Evolutionary conservation across 2,888 invertebrate genomes (phyloP).

Genomic region (Drosophila meridionalis): DNA sequence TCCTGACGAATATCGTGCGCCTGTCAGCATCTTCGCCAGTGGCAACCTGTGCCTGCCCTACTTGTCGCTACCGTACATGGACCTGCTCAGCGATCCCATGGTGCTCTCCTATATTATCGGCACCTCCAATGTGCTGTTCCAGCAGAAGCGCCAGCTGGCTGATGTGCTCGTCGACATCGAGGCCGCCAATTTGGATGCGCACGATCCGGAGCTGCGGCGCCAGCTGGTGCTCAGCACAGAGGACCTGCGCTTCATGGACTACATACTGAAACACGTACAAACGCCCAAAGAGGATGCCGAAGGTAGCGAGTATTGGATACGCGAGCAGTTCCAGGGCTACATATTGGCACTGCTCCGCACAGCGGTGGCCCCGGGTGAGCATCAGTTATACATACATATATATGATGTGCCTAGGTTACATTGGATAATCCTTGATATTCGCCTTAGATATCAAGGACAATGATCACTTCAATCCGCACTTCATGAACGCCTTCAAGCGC

Average conservation of each 20-base stretch:
- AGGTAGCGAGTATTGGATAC: conserved; percentile 98
- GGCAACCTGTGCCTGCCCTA: conserved; percentile 98
- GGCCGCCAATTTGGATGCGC: conserved; percentile 92
- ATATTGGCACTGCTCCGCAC: conserved; percentile 92
- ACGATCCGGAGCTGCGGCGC: conserved; percentile 91
- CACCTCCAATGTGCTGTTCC: conserved; percentile 99
- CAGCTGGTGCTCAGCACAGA: conserved; percentile 96
- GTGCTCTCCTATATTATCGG: conserved; percentile 96
- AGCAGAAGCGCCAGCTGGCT: conserved; percentile 95
- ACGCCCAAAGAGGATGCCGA: conserved; percentile 90
- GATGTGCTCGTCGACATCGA: conserved; percentile 97
- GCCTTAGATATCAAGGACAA: conserved; percentile 89
- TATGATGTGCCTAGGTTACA: neutral
- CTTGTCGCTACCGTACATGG: conserved; percentile 96
- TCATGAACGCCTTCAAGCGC: conserved; percentile 93
- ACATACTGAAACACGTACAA: conserved; percentile 92
- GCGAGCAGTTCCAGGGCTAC: conserved; percentile 96
- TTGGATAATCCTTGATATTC: neutral
- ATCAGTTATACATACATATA: neutral
- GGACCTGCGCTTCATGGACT: conserved; percentile 97
- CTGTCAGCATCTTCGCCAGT: conserved; percentile 93
- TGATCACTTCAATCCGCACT: conserved; percentile 94
- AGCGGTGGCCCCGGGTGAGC: conserved; percentile 84
- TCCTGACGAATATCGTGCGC: conserved; percentile 91
- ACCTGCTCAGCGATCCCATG: conserved; percentile 94